These are phyloP conservation scores for Reticulitermes lucifugus DNA, from an alignment of 2,888 invertebrate genomes.

Conservation along the genomic window DNA sequence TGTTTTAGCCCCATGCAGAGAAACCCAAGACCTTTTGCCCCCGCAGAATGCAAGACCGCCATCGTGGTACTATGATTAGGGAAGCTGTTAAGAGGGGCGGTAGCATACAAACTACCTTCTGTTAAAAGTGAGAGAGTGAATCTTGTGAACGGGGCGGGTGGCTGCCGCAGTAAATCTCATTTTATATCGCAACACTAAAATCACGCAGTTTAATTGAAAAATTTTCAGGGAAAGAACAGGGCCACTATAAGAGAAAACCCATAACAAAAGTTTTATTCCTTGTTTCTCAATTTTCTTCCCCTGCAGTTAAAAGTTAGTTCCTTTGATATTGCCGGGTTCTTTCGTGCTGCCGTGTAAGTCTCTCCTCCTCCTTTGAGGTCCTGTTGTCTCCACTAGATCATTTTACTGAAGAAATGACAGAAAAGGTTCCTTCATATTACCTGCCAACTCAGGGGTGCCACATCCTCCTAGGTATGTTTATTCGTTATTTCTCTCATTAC, in stretches of 20 bases:
- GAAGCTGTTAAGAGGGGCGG: not conserved
- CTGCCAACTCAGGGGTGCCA: too few species aligned
- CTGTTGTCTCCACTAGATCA: conserved; percentile 3
- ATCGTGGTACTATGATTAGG: not conserved
- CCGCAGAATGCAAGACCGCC: not conserved
- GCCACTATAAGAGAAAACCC: not conserved
- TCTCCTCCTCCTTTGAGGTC: not conserved
- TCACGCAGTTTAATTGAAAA: conserved; percentile 51
- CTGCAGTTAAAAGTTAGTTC: not conserved
- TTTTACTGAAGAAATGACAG: not conserved
- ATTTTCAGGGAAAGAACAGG: conserved; percentile 32
- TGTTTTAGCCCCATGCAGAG: not conserved
- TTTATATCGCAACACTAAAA: conserved; percentile 53
- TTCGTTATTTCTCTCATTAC: too few species aligned
- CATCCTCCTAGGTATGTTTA: too few species aligned
- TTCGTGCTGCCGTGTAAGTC: not conserved
- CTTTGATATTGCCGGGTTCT: not conserved
- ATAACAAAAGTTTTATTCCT: conserved; percentile 33
- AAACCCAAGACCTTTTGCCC: not conserved
- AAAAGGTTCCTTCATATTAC: not conserved
- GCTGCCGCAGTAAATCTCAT: conserved; percentile 46
- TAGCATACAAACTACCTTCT: not conserved
- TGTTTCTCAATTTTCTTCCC: conserved; percentile 14
- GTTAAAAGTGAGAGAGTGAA: conserved; percentile 1
- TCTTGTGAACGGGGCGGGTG: not conserved